Evolutionary conservation across 37 sponge, comb jelly and placozoan genomes (phyloP), one percentile per base, ranked within the genome.

Genomic region (Beroe ovata): DNA sequence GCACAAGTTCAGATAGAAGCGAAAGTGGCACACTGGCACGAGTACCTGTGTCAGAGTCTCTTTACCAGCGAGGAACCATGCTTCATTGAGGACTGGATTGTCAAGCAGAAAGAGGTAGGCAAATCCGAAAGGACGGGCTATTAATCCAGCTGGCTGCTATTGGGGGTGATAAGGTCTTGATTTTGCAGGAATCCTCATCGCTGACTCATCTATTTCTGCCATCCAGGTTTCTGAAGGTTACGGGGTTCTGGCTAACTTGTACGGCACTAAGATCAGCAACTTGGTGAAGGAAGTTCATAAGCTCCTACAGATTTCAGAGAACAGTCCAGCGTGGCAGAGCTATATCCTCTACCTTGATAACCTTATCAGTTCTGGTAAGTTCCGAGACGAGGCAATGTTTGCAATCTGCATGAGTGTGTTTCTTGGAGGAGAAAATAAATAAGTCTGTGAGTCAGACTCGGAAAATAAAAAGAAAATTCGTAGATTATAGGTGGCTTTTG

Each of bases 251-350:
- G 84, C 84, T 16, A 77, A 77, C 54, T 4, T 77, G 42, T 77
- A 77, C 54, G 84, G 84, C 3, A 77, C 22, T 3, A 77, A 77
- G 84, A 77, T 77, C 8, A 42, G 84, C 42, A 42, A 28, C 20
- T 23, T 77, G 54, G 84, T 77, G 84, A 77, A 42, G 84, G 54
- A 77, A 54, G 84, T 77, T 3, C 84, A 77, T 54, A 77, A 77
- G 47, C 28, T 77, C 54, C 28, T 77, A 54, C 54, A 95, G 22
- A 91, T 91, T 0, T 89, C 92, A 32, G 91, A 89, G 59, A 93
- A 92, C 60, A 90, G 91, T 29, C 96, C 93, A 14, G 91, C 93
- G 0, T 95, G 96, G 96, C 19, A 25, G 23, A 58, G 72, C 36
- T 95, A 89, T 84, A 89, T 93, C 28, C 20, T 64, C 38, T 60